A percentile compares a stretch with the other conserved stretches of the same genome.
Conservation (phyloP, 2,113 vertebrate genomes). For the Melanerpes aurifrons region DNA sequence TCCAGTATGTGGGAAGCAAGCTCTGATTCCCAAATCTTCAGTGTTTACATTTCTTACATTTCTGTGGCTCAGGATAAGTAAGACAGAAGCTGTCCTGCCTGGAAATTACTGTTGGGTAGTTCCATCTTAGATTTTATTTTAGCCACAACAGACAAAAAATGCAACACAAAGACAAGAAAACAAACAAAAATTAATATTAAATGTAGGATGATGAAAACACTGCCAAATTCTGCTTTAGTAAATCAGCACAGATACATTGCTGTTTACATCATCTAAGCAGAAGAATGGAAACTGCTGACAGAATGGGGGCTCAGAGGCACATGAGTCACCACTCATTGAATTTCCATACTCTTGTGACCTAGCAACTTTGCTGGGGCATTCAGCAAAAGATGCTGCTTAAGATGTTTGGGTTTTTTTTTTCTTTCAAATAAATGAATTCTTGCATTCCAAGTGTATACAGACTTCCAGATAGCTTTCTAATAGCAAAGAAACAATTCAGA, state of each 20-base stretch:
- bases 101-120: neutral
- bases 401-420: neutral
- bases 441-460: neutral
- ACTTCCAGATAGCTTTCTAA: neutral
- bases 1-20: neutral
- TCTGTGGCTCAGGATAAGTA: neutral
- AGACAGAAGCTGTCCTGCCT: neutral
- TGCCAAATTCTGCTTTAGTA: constrained; percentile 3
- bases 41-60: neutral
- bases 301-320: constrained; percentile 47
- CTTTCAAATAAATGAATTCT: neutral
- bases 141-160: neutral
- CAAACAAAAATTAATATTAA: constrained; percentile 3
- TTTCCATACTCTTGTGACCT: constrained; percentile 30
- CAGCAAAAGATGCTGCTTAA: constrained; percentile 12
- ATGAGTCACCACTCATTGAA: constrained; percentile 45
- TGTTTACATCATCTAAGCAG: constrained; percentile 48
- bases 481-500: neutral
- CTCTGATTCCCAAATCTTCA: neutral
- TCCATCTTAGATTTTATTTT: neutral
- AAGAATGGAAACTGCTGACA: constrained; percentile 62
- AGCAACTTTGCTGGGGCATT: neutral
- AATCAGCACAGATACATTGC: neutral
- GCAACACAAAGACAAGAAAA: neutral
- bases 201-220: neutral